A percentile compares a stretch with the other conserved stretches of the same genome.
These are phyloP conservation scores for Ceratothoa steindachneri DNA, from an alignment of 2,888 invertebrate species.

Conservation along the genomic window DNA sequence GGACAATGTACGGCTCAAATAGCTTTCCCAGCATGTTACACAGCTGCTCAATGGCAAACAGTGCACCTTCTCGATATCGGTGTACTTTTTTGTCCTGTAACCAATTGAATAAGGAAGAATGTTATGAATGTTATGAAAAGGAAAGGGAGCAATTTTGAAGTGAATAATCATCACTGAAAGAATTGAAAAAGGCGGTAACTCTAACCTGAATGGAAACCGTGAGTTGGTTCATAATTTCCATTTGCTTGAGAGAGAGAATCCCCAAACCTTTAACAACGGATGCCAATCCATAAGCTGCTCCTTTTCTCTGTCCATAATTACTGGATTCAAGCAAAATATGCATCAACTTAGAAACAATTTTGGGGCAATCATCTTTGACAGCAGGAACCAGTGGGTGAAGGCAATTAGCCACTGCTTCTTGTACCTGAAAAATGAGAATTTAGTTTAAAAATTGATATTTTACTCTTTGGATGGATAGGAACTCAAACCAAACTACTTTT, in stretches of 20 bases:
- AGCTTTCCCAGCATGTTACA: constrained; percentile 90
- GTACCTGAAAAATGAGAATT: constrained; percentile 62
- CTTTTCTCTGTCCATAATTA: constrained; percentile 86
- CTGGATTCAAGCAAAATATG: constrained; percentile 82
- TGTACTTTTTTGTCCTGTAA: constrained; percentile 85
- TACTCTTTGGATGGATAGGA: no score
- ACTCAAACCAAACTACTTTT: no score
- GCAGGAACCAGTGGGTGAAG: constrained; percentile 88
- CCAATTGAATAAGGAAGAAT: background rate
- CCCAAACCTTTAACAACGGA: constrained; percentile 94
- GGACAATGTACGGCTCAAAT: constrained; percentile 98
- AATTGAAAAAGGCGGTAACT: background rate
- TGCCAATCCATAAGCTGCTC: constrained; percentile 95
- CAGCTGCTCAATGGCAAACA: constrained; percentile 96
- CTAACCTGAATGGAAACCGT: constrained; percentile 73
- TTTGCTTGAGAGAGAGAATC: constrained; percentile 86
- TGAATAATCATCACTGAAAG: background rate
- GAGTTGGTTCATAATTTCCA: constrained; percentile 90
- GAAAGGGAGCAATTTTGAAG: no score
- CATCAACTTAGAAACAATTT: constrained; percentile 79
- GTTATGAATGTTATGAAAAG: no score
- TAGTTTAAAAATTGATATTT: constrained; percentile 4
- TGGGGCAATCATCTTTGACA: constrained; percentile 83
- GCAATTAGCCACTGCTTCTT: constrained; percentile 95
- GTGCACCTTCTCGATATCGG: constrained; percentile 86